Evolutionary conservation across 2,888 invertebrate species (phyloP), one percentile per base, ranked within the genome.

Genomic region (Caenorhabditis angaria): DNA sequence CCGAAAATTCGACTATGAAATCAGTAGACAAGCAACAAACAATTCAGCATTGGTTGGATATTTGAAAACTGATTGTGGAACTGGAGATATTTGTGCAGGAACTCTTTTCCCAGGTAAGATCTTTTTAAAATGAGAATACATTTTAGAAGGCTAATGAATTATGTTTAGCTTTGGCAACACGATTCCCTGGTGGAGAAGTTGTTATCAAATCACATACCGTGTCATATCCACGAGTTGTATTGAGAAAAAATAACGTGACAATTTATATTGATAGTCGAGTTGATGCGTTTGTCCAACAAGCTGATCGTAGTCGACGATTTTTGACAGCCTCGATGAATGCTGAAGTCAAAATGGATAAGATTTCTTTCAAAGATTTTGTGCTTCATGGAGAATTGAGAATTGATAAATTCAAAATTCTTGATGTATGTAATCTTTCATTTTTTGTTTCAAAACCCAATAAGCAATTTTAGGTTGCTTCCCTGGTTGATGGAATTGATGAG

Each of bases 211-310:
- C 78, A 4, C 83, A 84, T 59, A 86, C 85, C 10, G 70, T 82
- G 24, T 83, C 85, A 12, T 86, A 83, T 65, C 86, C 86, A 35
- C 69, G 77, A 65, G 78, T 86, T 47, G 67, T 80, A 5, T 66
- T 86, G 56, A 80, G 76, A 35, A 76, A 82, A 27, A 85, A 86
- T 51, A 85, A 85, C 50, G 80, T 79, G 10, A 77, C 81, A 20
- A 76, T 87, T 27, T 72, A 78, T 61, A 78, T 86, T 58, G 86
- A 86, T 66, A 83, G 81, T 57, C 62, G 83, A 50, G 84, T 87
- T 60, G 86, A 86, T 67, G 86, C 86, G 18, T 86, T 85, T 70
- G 86, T 86, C 18, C 83, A 86, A 84, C 85, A 87, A 80, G 76
- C 77, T 48, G 86, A 86, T 35, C 65, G 81, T 32, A 85, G 80